Evolutionary conservation across 1,140 invertebrate species (phyloP).

Genomic region (Rhizoglyphus robini): DNA sequence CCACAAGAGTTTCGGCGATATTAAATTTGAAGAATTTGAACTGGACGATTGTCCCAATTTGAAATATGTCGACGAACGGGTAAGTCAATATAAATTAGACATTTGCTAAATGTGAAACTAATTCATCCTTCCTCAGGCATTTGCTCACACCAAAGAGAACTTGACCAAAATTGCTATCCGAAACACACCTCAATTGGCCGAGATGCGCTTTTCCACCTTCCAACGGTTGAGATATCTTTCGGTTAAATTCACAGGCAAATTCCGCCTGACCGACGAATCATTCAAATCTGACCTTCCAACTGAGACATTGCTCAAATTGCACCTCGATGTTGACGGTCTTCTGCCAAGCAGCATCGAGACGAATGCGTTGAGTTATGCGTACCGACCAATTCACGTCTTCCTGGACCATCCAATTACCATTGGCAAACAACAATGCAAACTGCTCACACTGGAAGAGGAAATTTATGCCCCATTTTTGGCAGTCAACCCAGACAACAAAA

Average conservation of each 20-base stretch:
- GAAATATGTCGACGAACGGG: slow-evolving; percentile 19
- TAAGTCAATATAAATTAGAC: background rate
- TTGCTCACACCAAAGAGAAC: slow-evolving; percentile 11
- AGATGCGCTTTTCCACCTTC: slow-evolving; percentile 17
- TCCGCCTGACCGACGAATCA: slow-evolving; percentile 16
- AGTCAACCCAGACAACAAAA: slow-evolving; percentile 13
- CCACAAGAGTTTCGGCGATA: slow-evolving; percentile 13
- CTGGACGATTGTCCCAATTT: slow-evolving; percentile 20
- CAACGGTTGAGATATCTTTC: background rate
- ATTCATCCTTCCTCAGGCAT: slow-evolving; percentile 1
- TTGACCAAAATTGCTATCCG: slow-evolving; percentile 15
- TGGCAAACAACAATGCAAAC: slow-evolving; percentile 14
- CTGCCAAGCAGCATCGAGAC: background rate
- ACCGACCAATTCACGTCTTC: slow-evolving; percentile 19
- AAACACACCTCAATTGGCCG: slow-evolving; percentile 10
- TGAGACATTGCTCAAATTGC: slow-evolving; percentile 10
- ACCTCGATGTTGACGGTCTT: slow-evolving; percentile 14
- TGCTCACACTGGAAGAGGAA: slow-evolving; percentile 17
- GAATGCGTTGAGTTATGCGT: slow-evolving; percentile 17
- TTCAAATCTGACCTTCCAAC: slow-evolving; percentile 19
- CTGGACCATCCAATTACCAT: slow-evolving; percentile 3
- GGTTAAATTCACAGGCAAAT: slow-evolving; percentile 15
- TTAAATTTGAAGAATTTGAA: slow-evolving; percentile 18
- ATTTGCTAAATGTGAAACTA: background rate
- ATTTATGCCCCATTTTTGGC: slow-evolving; percentile 19